These are phyloP conservation scores for Netelia virgata DNA, from an alignment of 2,888 invertebrate species.

Conservation along the genomic window DNA sequence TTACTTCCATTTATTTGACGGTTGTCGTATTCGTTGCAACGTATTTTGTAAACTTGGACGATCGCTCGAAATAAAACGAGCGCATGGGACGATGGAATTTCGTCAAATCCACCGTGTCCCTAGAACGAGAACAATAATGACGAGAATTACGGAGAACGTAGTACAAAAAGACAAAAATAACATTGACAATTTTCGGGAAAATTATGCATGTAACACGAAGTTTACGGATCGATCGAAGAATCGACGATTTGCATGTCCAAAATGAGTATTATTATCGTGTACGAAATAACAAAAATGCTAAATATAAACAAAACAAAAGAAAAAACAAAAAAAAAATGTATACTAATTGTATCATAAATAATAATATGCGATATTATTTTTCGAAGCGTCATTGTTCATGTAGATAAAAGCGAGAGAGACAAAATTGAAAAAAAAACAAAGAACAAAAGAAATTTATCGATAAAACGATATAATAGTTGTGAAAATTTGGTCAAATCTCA, in stretches of 20 bases:
- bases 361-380: conserved; percentile 69
- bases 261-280: conserved; percentile 51
- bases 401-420: conserved; percentile 30
- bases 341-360: conserved; percentile 66
- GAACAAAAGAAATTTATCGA: conserved; percentile 45
- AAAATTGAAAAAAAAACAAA: conserved; percentile 33
- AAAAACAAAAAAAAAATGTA: conserved; percentile 49
- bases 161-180: conserved; percentile 16
- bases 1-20: conserved; percentile 36
- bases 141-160: conserved; percentile 14
- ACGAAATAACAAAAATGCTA: conserved; percentile 42
- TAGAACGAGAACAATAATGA: neutral
- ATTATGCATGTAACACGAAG: neutral
- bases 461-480: conserved; percentile 18
- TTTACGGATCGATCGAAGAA: conserved; percentile 1
- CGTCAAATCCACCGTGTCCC: neutral
- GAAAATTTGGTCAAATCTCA: conserved; percentile 17
- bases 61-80: conserved; percentile 19
- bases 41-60: conserved; percentile 12
- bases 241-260: conserved; percentile 36
- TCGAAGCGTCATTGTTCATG: conserved; percentile 68
- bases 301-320: neutral
- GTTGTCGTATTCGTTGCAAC: conserved; percentile 17
- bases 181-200: conserved; percentile 15
- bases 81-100: conserved; percentile 6